These are phyloP conservation scores for Sphaerophoria rueppellii DNA, from an alignment of 2,888 invertebrate species.

Conservation along the genomic window DNA sequence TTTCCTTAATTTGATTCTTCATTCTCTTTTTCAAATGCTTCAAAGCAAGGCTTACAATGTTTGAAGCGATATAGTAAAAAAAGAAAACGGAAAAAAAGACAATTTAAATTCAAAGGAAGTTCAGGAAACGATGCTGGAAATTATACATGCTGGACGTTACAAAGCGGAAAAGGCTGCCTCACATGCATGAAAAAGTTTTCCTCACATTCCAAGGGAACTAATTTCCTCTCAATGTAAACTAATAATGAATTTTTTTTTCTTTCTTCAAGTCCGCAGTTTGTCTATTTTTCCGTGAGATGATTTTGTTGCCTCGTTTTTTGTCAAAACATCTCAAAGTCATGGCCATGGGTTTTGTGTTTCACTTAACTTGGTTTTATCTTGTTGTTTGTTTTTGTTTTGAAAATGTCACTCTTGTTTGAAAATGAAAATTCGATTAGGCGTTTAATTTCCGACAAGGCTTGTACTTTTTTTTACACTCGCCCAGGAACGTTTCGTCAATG, in stretches of 20 bases:
- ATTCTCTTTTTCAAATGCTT: background rate
- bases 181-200: constrained; percentile 36
- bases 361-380: background rate
- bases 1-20: constrained; percentile 68
- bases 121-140: constrained; percentile 63
- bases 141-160: constrained; percentile 42
- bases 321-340: background rate
- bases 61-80: background rate
- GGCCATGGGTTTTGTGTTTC: background rate
- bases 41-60: constrained; percentile 24
- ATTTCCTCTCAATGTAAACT: constrained; percentile 49
- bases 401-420: constrained; percentile 3
- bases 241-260: constrained; percentile 34
- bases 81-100: constrained; percentile 3
- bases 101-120: constrained; percentile 63
- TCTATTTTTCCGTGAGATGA: constrained; percentile 2
- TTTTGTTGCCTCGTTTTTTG: background rate
- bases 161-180: background rate
- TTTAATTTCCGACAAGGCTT: constrained; percentile 1
- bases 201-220: constrained; percentile 41
- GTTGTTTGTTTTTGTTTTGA: background rate
- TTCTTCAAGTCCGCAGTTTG: constrained; percentile 1
- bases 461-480: background rate
- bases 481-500: background rate
- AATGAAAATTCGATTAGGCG: constrained; percentile 16